Evolutionary conservation across 2,797 vertebrate genomes (phyloP).

Genomic region (Enteromius radiatus): DNA sequence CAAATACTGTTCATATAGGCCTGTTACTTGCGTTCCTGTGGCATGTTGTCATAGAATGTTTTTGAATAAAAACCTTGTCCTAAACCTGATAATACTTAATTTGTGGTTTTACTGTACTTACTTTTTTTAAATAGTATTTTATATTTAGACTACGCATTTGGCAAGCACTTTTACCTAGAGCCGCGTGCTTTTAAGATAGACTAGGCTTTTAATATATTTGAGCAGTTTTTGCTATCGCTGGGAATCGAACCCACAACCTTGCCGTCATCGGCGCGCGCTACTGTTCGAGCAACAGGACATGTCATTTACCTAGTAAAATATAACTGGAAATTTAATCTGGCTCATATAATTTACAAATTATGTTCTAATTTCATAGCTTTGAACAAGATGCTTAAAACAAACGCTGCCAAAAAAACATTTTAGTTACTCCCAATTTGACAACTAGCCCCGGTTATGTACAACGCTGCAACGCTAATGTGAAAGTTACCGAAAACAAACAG

Average conservation of each 20-base stretch:
- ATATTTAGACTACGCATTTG: background rate
- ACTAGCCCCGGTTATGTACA: background rate
- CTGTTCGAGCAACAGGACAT: background rate
- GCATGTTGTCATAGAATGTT: background rate
- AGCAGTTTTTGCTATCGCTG: background rate
- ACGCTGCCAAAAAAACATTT: background rate
- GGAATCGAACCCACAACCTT: background rate
- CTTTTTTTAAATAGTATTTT: background rate
- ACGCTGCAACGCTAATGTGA: constrained; percentile 1
- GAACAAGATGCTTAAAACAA: background rate
- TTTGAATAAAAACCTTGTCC: background rate
- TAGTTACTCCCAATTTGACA: background rate
- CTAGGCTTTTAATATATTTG: background rate
- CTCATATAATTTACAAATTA: background rate
- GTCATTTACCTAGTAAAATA: too few relatives aligned
- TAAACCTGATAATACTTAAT: background rate
- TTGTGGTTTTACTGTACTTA: background rate
- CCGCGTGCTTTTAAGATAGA: background rate
- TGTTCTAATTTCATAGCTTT: background rate
- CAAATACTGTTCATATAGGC: background rate
- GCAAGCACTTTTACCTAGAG: background rate
- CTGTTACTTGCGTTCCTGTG: background rate
- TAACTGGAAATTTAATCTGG: background rate
- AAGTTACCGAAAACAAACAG: constrained; percentile 18
- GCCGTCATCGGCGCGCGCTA: background rate